Evolutionary conservation across 2,797 vertebrate genomes (phyloP), one percentile per base, ranked within the genome.

Genomic region (Rhodeus uyekii): DNA sequence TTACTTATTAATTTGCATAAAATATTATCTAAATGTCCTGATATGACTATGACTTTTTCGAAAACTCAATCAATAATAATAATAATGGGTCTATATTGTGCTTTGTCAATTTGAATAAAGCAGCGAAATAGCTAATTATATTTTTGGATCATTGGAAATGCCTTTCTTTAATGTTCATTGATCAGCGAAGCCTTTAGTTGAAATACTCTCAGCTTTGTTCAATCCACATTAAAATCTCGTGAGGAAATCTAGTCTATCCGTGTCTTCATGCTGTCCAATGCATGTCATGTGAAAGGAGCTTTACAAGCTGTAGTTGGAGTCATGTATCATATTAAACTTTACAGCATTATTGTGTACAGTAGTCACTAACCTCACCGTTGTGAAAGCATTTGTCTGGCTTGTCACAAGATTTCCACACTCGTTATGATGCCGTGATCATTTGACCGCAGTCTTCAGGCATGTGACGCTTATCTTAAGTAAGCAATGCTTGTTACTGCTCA

Each of bases 361-460:
- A 44, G 64, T 12, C 55, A 13, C 16, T 53, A 42, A 8, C 46
- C 44, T 34, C 29, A 1, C 12, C 10, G 22, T n/a, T 75, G 38
- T 74, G 44, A 84, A 80, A 50, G 24, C 29, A 77, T 72, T 63
- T 63, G 39, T 71, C 22, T 61, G 38, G 29, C 16, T 46, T 60
- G 64, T 72, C 34, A 72, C 60, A 79, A 68, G 83, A 80, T 68
- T 50, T 36, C 38, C 38, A 67, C 27, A 4, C 60, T 63, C 5
- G 7, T 48, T 73, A 63, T 53, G 27, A 78, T 42, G 67, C 58
- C 13, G 2, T 53, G 38, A n/a, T 69, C 77, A 76, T 75, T 64
- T 67, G 76, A 79, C 34, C 18, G 5, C 38, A 27, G 61, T 48
- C 16, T 27, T 80, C 29, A 39, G 19, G 55, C 78, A 80, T 69